phyloP scores from a whole-genome alignment of 2,113 vertebrate species.

The Gallinago jamesoni region DNA sequence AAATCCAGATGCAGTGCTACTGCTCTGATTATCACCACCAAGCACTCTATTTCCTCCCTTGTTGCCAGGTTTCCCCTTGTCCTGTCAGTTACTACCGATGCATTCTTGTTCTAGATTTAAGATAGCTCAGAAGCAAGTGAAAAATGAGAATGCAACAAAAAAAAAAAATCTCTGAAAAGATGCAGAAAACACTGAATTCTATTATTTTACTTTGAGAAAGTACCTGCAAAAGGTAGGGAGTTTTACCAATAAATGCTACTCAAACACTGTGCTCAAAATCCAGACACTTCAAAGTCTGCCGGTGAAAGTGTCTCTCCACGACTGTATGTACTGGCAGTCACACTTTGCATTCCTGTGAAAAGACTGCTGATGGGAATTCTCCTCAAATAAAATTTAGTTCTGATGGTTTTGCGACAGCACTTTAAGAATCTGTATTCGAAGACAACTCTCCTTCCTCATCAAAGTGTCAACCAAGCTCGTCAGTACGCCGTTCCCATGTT shows the following conservation, averaged over 20 bases:
- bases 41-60: neutral
- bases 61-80: neutral
- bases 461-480: neutral
- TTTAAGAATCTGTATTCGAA: neutral
- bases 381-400: neutral
- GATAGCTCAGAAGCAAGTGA: neutral
- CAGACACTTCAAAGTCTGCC: neutral
- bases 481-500: neutral
- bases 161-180: neutral
- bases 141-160: neutral
- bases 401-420: neutral
- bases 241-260: neutral
- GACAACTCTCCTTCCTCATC: neutral
- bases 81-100: neutral
- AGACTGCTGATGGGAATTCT: neutral
- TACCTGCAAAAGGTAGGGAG: neutral
- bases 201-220: neutral
- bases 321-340: neutral
- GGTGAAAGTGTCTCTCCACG: neutral
- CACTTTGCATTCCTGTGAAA: neutral
- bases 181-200: neutral
- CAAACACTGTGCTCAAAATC: neutral
- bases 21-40: neutral
- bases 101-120: neutral
- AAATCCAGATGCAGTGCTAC: neutral